Conservation (phyloP, 2,888 invertebrate species). For the Coelopa pilipes region DNA sequence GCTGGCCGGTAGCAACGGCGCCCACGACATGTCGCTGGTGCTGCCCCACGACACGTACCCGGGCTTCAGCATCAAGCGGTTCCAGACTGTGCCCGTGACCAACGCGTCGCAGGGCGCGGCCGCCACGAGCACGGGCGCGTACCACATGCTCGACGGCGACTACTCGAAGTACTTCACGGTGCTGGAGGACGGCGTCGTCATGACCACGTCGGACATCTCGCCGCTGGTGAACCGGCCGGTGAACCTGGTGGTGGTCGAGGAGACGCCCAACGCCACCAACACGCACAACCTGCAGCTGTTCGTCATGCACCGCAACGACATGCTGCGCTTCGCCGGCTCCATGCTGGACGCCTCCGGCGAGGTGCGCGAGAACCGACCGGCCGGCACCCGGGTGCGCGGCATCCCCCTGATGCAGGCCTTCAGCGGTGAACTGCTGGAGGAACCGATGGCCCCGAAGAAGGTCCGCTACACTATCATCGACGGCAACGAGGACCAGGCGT, state of each 20-base stretch:
- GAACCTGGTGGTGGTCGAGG: conserved; percentile 83
- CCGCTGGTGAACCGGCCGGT: conserved; percentile 85
- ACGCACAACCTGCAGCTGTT: conserved; percentile 84
- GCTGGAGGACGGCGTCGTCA: conserved; percentile 86
- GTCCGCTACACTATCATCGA: conserved; percentile 84
- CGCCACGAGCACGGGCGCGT: conserved; percentile 62
- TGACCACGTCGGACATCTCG: conserved; percentile 88
- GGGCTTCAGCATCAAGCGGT: conserved; percentile 86
- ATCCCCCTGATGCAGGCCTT: conserved; percentile 80
- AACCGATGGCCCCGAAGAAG: conserved; percentile 61
- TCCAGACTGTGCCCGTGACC: conserved; percentile 68
- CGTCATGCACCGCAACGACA: conserved; percentile 83
- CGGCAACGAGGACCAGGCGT: conserved; percentile 79
- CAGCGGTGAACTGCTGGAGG: conserved; percentile 68
- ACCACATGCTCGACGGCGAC: conserved; percentile 80
- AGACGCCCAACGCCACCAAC: conserved; percentile 81
- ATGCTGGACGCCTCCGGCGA: conserved; percentile 75
- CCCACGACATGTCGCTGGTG: conserved; percentile 68
- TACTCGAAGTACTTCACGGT: conserved; percentile 88
- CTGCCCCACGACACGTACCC: conserved; percentile 91
- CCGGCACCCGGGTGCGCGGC: conserved; percentile 77
- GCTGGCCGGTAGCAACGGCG: conserved; percentile 52
- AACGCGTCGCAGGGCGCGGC: conserved; percentile 40
- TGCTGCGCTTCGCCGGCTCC: conserved; percentile 80
- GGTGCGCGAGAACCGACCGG: conserved; percentile 80